Percentiles rank a stretch among this genome's conserved stretches.
Evolutionary conservation across 2,888 invertebrate genomes (phyloP).

Genomic region (Idaea straminata): DNA sequence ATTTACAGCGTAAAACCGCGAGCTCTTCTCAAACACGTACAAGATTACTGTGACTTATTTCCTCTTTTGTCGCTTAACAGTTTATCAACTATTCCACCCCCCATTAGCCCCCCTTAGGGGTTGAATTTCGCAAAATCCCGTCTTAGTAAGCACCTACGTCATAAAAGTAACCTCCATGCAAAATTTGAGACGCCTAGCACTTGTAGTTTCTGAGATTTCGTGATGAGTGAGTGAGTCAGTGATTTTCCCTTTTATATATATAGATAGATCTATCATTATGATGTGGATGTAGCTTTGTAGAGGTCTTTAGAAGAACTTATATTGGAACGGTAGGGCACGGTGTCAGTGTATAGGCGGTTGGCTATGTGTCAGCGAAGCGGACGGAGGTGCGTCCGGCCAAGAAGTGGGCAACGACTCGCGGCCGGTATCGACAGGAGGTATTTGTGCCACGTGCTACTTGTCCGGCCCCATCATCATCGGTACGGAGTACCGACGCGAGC

Average conservation of each 20-base stretch:
- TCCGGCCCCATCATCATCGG: constrained; percentile 30
- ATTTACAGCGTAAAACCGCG: constrained; percentile 25
- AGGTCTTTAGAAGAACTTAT: constrained; percentile 23
- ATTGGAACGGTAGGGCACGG: constrained; percentile 27
- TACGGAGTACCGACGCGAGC: constrained; percentile 13
- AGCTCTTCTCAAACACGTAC: constrained; percentile 23
- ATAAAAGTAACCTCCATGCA: no score
- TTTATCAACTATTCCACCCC: not conserved
- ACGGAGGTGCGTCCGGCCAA: constrained; percentile 66
- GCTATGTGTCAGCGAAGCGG: constrained; percentile 37
- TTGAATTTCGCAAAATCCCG: no score
- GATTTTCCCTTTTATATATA: no score
- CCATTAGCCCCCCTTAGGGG: no score
- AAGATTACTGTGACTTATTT: constrained; percentile 17
- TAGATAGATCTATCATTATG: constrained; percentile 4
- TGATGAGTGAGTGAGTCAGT: no score
- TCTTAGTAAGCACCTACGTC: no score
- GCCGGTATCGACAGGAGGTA: constrained; percentile 48
- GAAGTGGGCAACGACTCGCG: constrained; percentile 55
- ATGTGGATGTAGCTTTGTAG: constrained; percentile 11
- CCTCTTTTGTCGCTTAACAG: constrained; percentile 6
- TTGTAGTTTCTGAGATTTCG: no score
- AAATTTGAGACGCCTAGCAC: no score
- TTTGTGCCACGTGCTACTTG: constrained; percentile 69
- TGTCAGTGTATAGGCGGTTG: constrained; percentile 20